Conservation (phyloP, 2,888 invertebrate species). For the Tipula helvola region DNA sequence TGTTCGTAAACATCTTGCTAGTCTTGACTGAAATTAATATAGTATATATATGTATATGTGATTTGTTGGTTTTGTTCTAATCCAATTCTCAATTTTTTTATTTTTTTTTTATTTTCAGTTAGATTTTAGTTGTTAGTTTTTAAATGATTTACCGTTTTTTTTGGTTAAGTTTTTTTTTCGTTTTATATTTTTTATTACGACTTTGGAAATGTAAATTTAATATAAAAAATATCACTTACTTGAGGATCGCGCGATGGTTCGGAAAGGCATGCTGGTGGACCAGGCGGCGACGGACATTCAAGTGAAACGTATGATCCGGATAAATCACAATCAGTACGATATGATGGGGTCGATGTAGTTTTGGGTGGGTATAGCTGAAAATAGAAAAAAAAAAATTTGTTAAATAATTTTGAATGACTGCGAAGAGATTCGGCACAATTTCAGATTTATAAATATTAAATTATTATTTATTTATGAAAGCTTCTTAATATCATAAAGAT, state of each 20-base stretch:
- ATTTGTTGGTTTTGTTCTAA: background rate
- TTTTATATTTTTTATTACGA: background rate
- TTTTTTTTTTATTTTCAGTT: background rate
- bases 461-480: background rate
- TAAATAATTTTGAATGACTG: too few species aligned
- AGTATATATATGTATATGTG: background rate
- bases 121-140: background rate
- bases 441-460: background rate
- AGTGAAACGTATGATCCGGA: slow-evolving; percentile 27
- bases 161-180: background rate
- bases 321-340: slow-evolving; percentile 25
- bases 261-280: slow-evolving; percentile 25
- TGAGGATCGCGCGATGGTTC: slow-evolving; percentile 26
- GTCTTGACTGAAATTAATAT: slow-evolving; percentile 22
- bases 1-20: slow-evolving; percentile 35
- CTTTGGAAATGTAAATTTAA: background rate
- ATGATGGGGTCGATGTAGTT: slow-evolving; percentile 20
- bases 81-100: background rate
- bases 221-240: slow-evolving; percentile 19
- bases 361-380: slow-evolving; percentile 25
- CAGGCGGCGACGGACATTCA: slow-evolving; percentile 28
- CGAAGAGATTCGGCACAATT: too few species aligned
- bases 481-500: background rate
- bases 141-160: background rate
- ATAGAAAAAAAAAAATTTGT: background rate